Conservation (phyloP, 2,797 vertebrate genomes). For the Merluccius polli region DNA sequence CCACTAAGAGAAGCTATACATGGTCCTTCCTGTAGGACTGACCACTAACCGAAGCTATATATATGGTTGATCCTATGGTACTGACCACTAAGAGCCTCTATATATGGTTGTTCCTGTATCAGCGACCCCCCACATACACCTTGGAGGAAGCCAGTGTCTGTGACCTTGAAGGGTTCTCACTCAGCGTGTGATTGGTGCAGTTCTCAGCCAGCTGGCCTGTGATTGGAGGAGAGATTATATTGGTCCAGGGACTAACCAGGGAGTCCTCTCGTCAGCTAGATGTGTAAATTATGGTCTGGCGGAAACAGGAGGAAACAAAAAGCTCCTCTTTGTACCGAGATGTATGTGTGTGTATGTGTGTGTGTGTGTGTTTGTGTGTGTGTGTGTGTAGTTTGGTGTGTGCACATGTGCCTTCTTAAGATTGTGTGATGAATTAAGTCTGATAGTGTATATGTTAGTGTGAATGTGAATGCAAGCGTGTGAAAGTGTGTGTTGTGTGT, state of each 20-base stretch:
- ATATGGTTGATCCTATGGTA: no score
- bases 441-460: not conserved
- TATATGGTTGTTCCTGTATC: no score
- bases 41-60: no score
- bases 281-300: constrained; percentile 23
- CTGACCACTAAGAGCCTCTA: no score
- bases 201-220: constrained; percentile 45
- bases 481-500: constrained; percentile 5
- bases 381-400: no score
- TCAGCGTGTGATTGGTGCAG: constrained; percentile 8
- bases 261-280: constrained; percentile 33
- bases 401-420: not conserved
- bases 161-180: constrained; percentile 56
- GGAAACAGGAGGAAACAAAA: constrained; percentile 48
- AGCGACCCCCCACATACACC: not conserved
- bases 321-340: not conserved
- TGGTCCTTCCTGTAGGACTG: not conserved
- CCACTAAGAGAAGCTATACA: not conserved
- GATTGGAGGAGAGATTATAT: constrained; percentile 40
- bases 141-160: constrained; percentile 41
- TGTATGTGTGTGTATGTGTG: not conserved
- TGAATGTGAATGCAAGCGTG: not conserved
- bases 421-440: not conserved
- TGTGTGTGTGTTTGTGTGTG: constrained; percentile 5
- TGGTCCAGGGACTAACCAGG: constrained; percentile 41